Conservation (phyloP, 2,888 invertebrate species). For the Nezara viridula region DNA sequence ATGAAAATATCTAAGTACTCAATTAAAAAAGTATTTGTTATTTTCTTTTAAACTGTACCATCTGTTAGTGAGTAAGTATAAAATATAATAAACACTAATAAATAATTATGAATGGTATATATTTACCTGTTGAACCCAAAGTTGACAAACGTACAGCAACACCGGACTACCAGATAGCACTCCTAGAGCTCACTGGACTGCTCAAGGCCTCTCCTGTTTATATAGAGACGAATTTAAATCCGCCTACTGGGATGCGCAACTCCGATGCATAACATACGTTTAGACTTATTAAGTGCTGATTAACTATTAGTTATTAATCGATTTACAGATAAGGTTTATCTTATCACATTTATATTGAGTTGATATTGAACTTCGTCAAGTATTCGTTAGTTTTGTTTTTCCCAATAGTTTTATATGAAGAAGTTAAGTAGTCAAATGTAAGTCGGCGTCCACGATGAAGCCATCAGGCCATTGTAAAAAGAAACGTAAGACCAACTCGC, state of each 20-base stretch:
- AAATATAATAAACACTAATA: not conserved
- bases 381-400: too few relatives aligned
- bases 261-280: not conserved
- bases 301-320: not conserved
- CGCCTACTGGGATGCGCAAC: not conserved
- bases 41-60: too few relatives aligned
- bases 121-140: not conserved
- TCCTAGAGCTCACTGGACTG: not conserved
- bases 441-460: too few relatives aligned
- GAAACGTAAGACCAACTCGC: too few relatives aligned
- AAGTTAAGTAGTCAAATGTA: too few relatives aligned
- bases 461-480: too few relatives aligned
- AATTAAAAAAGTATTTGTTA: too few relatives aligned
- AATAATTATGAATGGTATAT: not conserved
- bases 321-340: not conserved
- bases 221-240: not conserved
- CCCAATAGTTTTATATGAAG: too few relatives aligned
- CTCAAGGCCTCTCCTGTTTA: constrained; percentile 13
- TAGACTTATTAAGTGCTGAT: not conserved
- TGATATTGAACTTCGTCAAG: too few relatives aligned
- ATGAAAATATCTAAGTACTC: too few relatives aligned
- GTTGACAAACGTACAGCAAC: not conserved
- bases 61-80: too few relatives aligned
- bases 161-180: not conserved
- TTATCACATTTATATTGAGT: not conserved